Conservation (phyloP, 92 coral and sea anemone genomes). For the Phenganax stokvisi region DNA sequence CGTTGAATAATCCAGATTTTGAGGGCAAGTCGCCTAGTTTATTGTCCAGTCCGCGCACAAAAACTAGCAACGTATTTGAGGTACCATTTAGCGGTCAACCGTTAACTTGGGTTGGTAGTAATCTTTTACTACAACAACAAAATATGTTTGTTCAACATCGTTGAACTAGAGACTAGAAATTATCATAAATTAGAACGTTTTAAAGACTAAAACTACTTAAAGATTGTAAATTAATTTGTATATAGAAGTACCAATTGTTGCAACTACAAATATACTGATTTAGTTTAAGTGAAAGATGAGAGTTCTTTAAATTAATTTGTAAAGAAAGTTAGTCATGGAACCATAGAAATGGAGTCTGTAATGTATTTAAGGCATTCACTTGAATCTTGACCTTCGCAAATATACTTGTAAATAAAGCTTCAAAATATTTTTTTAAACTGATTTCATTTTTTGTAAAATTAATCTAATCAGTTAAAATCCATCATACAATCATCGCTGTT, state of each 20-base stretch:
- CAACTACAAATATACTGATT: too few relatives aligned
- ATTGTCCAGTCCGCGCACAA: not conserved
- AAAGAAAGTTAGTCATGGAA: too few relatives aligned
- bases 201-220: not conserved
- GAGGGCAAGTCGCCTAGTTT: not conserved
- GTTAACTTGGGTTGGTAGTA: not conserved
- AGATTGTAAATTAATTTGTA: not conserved
- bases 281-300: too few relatives aligned
- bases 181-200: too few relatives aligned
- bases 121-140: not conserved
- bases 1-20: not conserved
- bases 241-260: not conserved
- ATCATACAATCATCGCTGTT: not conserved
- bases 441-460: too few relatives aligned
- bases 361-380: too few relatives aligned
- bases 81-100: not conserved
- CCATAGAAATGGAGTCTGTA: too few relatives aligned
- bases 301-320: too few relatives aligned
- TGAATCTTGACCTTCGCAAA: too few relatives aligned
- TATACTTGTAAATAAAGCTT: too few relatives aligned
- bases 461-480: too few relatives aligned
- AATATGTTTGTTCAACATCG: conserved; percentile 11
- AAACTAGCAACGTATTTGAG: not conserved
- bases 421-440: too few relatives aligned
- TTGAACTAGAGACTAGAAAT: not conserved